Percentiles rank a stretch among this genome's conserved stretches.
These are phyloP conservation scores for Pristionchus exspectatus DNA, from an alignment of 2,888 invertebrate species.

Conservation along the genomic window DNA sequence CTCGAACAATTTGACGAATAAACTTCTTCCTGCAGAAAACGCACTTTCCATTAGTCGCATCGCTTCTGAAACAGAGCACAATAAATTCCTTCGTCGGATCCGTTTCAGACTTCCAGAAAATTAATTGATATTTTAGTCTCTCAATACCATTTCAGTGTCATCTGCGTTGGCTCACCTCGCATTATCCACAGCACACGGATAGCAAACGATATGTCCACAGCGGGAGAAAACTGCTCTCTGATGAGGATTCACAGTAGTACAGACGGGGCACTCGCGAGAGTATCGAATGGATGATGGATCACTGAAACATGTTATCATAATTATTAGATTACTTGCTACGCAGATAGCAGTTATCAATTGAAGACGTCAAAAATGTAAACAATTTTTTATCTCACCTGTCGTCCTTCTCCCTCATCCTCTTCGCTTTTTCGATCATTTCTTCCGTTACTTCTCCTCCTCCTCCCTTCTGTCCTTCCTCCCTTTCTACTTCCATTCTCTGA, in stretches of 20 bases:
- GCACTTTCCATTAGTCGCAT: not conserved
- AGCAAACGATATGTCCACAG: slow-evolving; percentile 24
- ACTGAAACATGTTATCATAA: not conserved
- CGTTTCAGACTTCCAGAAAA: no score
- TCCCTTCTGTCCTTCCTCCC: not conserved
- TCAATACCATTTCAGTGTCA: no score
- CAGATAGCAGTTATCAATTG: not conserved
- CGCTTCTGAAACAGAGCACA: not conserved
- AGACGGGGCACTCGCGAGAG: not conserved
- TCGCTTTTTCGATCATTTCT: not conserved
- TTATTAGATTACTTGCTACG: not conserved
- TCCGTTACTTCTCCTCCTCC: not conserved
- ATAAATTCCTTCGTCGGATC: no score
- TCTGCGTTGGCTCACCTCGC: not conserved
- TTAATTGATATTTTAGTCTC: no score
- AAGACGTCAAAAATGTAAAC: no score
- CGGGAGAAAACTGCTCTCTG: slow-evolving; percentile 3
- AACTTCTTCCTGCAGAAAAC: not conserved
- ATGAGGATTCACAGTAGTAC: not conserved
- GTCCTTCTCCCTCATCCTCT: not conserved
- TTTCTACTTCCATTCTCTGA: not conserved
- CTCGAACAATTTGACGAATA: not conserved
- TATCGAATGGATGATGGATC: not conserved
- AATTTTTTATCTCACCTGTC: not conserved
- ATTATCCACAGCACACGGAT: slow-evolving; percentile 10